A percentile compares a stretch with the other conserved stretches of the same genome.
Conservation (phyloP, 2,113 vertebrate genomes). For the Menura novaehollandiae region DNA sequence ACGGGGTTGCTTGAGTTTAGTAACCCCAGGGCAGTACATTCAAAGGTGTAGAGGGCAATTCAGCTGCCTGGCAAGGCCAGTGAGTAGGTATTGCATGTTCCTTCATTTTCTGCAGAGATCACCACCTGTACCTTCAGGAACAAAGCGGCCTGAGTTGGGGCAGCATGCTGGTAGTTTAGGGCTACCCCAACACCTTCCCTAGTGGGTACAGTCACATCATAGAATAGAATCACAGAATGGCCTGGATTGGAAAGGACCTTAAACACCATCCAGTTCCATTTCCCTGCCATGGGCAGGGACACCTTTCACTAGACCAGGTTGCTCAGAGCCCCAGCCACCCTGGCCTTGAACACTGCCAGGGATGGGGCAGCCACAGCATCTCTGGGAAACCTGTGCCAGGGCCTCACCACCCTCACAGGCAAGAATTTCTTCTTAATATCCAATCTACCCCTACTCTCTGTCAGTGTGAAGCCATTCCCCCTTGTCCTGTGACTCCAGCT, state of each 20-base stretch:
- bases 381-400: background rate
- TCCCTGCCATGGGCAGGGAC: background rate
- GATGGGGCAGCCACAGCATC: background rate
- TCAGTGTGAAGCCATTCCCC: background rate
- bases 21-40: background rate
- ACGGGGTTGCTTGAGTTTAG: background rate
- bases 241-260: background rate
- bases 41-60: background rate
- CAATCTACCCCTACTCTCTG: background rate
- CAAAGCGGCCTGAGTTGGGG: background rate
- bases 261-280: background rate
- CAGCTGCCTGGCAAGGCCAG: background rate
- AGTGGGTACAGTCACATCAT: background rate
- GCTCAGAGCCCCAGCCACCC: background rate
- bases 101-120: background rate
- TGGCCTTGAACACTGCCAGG: background rate
- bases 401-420: background rate
- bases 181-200: background rate
- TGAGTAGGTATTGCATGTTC: background rate
- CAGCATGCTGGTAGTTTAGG: accelerated
- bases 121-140: background rate
- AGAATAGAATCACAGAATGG: background rate
- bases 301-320: background rate
- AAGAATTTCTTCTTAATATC: background rate
- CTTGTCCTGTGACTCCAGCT: background rate